Percentiles rank a stretch among this genome's conserved stretches.
Conservation (phyloP, 1,140 invertebrate genomes). For the Scaptodrosophila lebanonensis region DNA sequence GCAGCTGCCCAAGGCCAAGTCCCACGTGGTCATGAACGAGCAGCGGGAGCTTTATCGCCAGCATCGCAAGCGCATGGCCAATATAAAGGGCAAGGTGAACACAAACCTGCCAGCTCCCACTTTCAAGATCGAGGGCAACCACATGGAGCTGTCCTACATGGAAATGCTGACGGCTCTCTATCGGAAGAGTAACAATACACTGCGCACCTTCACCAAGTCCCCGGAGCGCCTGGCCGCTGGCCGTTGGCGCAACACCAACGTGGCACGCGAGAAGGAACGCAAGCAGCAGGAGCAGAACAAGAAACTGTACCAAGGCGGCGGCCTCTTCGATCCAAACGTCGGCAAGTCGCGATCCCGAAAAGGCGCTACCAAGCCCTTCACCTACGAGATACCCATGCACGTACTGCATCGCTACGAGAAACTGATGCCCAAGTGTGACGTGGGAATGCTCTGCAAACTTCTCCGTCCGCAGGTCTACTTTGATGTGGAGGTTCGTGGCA, state of each 20-base stretch:
- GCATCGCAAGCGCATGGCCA: conserved; percentile 49
- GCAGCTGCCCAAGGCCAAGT: conserved; percentile 6
- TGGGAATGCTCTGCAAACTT: conserved; percentile 47
- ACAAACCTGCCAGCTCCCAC: conserved; percentile 51
- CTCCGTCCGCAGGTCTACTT: conserved; percentile 58
- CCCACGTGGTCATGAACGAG: conserved; percentile 42
- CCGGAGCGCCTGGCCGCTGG: conserved; percentile 49
- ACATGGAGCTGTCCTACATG: conserved; percentile 62
- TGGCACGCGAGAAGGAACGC: conserved; percentile 49
- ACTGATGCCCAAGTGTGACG: conserved; percentile 50
- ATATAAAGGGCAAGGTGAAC: conserved; percentile 61
- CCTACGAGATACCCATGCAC: conserved; percentile 55
- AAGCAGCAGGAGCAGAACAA: conserved; percentile 45
- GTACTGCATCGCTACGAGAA: conserved; percentile 59
- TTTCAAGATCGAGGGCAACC: conserved; percentile 42
- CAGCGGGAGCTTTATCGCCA: conserved; percentile 54
- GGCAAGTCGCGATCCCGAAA: conserved; percentile 28
- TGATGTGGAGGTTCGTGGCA: conserved; percentile 37
- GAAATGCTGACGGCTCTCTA: conserved; percentile 60
- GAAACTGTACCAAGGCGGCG: conserved; percentile 39
- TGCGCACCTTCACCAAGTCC: conserved; percentile 56
- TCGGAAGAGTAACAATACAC: conserved; percentile 58
- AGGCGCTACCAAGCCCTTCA: conserved; percentile 23
- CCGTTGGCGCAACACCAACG: conserved; percentile 40
- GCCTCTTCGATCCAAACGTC: conserved; percentile 38